Evolutionary conservation across 2,797 vertebrate genomes (phyloP), one percentile per base, ranked within the genome.

Genomic region (Onychomys arenicola): DNA sequence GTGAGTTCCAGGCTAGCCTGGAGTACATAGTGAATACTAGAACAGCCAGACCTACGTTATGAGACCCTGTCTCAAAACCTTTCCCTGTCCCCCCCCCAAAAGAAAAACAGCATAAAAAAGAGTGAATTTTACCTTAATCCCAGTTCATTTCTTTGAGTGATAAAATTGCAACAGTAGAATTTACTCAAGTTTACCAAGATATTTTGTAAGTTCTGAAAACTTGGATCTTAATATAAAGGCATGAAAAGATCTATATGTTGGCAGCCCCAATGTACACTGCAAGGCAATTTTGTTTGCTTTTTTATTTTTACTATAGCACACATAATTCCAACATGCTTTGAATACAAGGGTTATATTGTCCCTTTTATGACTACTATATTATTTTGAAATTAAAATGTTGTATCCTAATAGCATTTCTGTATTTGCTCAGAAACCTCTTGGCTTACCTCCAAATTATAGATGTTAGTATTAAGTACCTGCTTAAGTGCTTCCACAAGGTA

Each of bases 131-230:
- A 71, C 49, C 61, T 87, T 82, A 96, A 19, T 96, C 29, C 12
- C 21, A 93, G 17, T 95, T 76, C 19, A 61, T 95, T 93, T 90
- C 29, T 91, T 95, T 97, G 40, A 89, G 7, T 89, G 27, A n/a
- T 69, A 52, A 52, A 57, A 90, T 89, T 49, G 94, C 23, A 96
- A 43, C 29, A 83, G 25, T 19, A 93, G 40, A 95, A 76, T 49
- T 94, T 92, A 94, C 2, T 90, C 46, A 83, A 11, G 25, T 93
- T 96, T 43, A 76, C 93, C 55, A 91, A 52, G 37, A 75, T 91
- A 90, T 59, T 95, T 93, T 94, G 75, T 90, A 93, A 91, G 61
- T 88, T 78, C 63, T 96, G 49, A 96, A 21, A 94, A 83, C 37
- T 95, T 97, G 40, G 34, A 11, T 93, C 63, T 82, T 92, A 69